Base-by-base conservation (phyloP, 1,140 invertebrate species). In the Drosophila pallidifrons region DNA sequence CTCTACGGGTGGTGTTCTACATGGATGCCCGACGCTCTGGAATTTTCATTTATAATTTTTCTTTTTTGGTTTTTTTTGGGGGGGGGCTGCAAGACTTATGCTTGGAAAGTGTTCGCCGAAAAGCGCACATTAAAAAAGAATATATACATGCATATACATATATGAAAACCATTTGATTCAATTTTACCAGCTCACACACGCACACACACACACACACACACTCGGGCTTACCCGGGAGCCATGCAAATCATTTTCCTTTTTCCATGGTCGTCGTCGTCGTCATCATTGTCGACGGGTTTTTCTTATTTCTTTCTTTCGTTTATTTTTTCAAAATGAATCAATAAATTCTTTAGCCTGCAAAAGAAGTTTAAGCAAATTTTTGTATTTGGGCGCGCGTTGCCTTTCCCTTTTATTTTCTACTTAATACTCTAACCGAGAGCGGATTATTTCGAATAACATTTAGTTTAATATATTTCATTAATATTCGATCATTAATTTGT, bases 1-100 rank as follows among this genome's bases (percentile, higher is more conserved):
- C 20, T 0, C 20, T 25, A 16, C 8, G 41, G n/a, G 41, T 51
- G 41, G 41, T 51, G 35, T 13, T 71, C 66, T 41, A 54, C 43
- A 49, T 72, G 64, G 52, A 52, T 67, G 63, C 49, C 64, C 55
- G 64, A 61, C 65, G 55, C 78, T 64, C 69, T 78, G 83, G 83
- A 80, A 87, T 87, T 87, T 87, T 83, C 80, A 87, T 88, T 88
- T 88, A 82, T 88, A 80, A 79, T 88, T 82, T 85, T 78, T 38
- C 45, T 16, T 13, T 28, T 43, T 51, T 52, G 2, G 1, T 4
- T 16, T 43, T 52, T 66, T 54, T 52, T 52, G 41, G 46, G 7
- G 11, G 10, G 11, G 51, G 11, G 25, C n/a, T 54, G 65, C 55
- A 75, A 79, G 81, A 80, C 72, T 83, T 83, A 79, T 82, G 71